Evolutionary conservation across 2,888 invertebrate species (phyloP), one percentile per base, ranked within the genome.

Genomic region (Epinotia nisella): DNA sequence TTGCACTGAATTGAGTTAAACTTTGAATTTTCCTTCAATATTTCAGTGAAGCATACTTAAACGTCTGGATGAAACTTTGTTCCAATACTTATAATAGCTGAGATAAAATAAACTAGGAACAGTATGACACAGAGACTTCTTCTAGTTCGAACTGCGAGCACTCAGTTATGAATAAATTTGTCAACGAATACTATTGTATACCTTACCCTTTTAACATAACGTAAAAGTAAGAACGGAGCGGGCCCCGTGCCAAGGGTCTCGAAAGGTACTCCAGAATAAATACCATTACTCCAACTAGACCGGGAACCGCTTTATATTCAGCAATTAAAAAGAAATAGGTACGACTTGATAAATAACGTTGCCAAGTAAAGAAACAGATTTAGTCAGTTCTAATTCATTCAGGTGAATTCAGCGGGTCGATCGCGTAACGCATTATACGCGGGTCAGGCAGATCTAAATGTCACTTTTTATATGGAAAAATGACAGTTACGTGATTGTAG

Each of bases 191-290:
- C 76, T 2, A 2, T 2, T 2, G 1, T 2, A 1, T 74, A 75
- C 76, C 82, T 78, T 81, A 80, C 79, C 81, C 83, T 83, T 83
- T 88, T 85, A 84, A 77, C 85, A 86, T 86, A 89, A 89, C 78
- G 79, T 78, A 77, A 83, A 87, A 86, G 80, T 83, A 85, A 88
- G 85, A 83, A 80, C 76, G 78, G 68, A 74, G 39, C 77, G 80
- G 89, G 86, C 85, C 78, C 75, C 78, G 75, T 82, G 87, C 88
- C 87, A 88, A 85, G 83, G 82, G 82, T 79, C 82, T 82, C 80
- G 78, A 78, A 78, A 78, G 79, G 78, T 81, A 79, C 78, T 82
- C 76, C 76, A 75, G 83, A 83, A 81, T 81, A 83, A 85, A 84
- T 82, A 17, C 66, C 62, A 58, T 70, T 39, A 67, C 61, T 67